Conservation (phyloP, 2,888 invertebrate species). For the Gibbula magus region DNA sequence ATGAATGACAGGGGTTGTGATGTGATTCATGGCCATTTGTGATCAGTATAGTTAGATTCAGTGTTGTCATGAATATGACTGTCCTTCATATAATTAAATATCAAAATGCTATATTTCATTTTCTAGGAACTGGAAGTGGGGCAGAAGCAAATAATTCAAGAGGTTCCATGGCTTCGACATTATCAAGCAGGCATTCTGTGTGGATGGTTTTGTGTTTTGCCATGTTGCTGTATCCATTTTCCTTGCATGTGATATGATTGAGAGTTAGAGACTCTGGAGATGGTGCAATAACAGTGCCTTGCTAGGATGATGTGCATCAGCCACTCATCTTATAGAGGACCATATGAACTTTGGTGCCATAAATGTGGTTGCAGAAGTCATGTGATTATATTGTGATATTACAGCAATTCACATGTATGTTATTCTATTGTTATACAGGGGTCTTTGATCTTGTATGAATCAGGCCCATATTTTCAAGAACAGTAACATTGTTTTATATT, state of each 20-base stretch:
- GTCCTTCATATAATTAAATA: no score
- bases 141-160: not conserved
- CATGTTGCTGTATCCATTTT: slow-evolving; percentile 8
- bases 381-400: slow-evolving; percentile 8
- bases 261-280: not conserved
- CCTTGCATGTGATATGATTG: slow-evolving; percentile 10
- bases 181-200: not conserved
- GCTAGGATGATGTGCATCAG: not conserved
- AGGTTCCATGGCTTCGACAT: not conserved
- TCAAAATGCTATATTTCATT: no score
- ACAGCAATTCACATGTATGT: not conserved
- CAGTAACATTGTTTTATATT: no score
- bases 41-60: no score
- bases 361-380: not conserved
- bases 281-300: slow-evolving; percentile 25
- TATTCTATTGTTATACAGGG: not conserved
- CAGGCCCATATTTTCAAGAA: not conserved
- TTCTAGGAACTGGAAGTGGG: not conserved
- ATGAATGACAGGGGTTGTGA: no score
- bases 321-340: slow-evolving; percentile 10
- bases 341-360: not conserved
- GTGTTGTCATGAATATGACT: no score
- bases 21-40: no score
- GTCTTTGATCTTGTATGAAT: not conserved
- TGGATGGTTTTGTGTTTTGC: not conserved